Percentiles rank a stretch among this genome's conserved stretches.
These are phyloP conservation scores for Tortrix viridana DNA, from an alignment of 2,888 invertebrate species.

Conservation along the genomic window DNA sequence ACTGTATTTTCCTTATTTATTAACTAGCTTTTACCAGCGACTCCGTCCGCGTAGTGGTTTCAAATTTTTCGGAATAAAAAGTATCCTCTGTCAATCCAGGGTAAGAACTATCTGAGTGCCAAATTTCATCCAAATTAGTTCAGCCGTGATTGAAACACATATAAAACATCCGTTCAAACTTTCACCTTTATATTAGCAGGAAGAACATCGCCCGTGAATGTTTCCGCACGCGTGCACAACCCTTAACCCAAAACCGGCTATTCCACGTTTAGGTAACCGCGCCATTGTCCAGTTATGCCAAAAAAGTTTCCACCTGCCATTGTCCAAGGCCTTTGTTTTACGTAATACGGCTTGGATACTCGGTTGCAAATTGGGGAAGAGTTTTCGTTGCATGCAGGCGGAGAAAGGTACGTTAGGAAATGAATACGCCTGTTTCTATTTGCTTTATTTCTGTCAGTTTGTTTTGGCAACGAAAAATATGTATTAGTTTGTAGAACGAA, in stretches of 20 bases:
- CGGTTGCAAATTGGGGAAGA: constrained; percentile 62
- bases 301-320: constrained; percentile 75
- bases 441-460: constrained; percentile 27
- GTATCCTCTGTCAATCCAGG: too few species aligned
- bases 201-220: not conserved
- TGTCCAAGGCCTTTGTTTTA: constrained; percentile 77
- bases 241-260: constrained; percentile 69
- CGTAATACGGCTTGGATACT: constrained; percentile 63
- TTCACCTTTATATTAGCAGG: too few species aligned
- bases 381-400: constrained; percentile 45
- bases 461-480: constrained; percentile 17
- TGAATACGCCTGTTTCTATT: constrained; percentile 24
- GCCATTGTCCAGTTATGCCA: constrained; percentile 73
- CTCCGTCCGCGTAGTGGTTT: too few species aligned
- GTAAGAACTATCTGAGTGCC: too few species aligned
- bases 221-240: constrained; percentile 46
- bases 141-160: too few species aligned
- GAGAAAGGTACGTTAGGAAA: constrained; percentile 29
- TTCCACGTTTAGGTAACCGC: constrained; percentile 68
- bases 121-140: too few species aligned
- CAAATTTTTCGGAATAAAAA: too few species aligned
- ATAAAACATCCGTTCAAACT: too few species aligned
- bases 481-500: not conserved
- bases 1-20: too few species aligned
- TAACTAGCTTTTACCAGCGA: too few species aligned